Conservation (phyloP, 1,140 invertebrate species). For the Ylistrum balloti region DNA sequence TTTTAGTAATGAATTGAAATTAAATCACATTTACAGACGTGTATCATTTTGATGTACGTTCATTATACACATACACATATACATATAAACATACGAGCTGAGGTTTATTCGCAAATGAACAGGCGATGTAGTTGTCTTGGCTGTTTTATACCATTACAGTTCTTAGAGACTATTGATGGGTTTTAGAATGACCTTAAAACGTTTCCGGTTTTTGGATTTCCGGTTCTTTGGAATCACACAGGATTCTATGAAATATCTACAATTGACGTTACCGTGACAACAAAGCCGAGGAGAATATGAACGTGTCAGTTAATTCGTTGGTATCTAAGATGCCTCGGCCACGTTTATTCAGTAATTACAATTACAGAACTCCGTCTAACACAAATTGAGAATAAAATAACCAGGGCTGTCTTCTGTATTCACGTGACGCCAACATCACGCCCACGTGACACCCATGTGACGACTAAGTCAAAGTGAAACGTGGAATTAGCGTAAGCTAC, state of each 20-base stretch:
- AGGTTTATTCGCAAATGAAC: no score
- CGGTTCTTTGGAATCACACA: no score
- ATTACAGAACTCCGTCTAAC: not conserved
- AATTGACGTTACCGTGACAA: not conserved
- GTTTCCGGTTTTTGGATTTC: no score
- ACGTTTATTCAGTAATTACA: not conserved
- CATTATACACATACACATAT: no score
- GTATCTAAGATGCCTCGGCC: not conserved
- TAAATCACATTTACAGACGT: not conserved
- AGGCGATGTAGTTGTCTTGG: no score
- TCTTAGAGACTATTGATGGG: no score
- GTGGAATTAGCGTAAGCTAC: no score
- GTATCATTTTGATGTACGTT: not conserved
- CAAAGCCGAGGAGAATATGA: not conserved
- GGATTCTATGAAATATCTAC: not conserved
- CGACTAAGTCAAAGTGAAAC: not conserved
- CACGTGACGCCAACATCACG: not conserved
- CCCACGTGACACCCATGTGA: not conserved
- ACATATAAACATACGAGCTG: no score
- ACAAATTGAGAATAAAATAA: not conserved
- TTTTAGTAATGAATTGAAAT: not conserved
- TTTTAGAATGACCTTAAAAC: no score
- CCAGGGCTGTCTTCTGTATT: not conserved
- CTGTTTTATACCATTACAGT: no score
- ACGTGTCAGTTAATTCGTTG: not conserved